Evolutionary conservation across 1,140 invertebrate species (phyloP), one percentile per base, ranked within the genome.

Genomic region (Calliopsis andreniformis): DNA sequence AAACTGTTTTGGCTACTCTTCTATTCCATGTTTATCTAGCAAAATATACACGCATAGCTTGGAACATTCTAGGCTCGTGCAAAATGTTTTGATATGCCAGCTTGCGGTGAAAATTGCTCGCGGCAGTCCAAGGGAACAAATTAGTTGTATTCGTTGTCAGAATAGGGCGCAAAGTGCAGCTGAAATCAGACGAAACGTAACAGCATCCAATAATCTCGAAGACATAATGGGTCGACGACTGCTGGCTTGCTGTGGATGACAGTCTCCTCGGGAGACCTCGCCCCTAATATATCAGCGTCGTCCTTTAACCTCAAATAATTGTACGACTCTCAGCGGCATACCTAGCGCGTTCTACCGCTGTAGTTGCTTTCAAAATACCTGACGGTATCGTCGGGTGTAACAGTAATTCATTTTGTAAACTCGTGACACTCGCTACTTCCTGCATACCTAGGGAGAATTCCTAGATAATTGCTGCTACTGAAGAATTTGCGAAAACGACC

Each of bases 251-350:
- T 83, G 78, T 56, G 45, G 81, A 75, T 83, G 82, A 84, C 82
- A 84, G 73, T 83, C 75, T 84, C 72, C 82, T 80, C 80, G 51
- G 39, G 81, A 80, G 78, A 80, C 64, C 47, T 76, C 58, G 64
- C 55, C 35, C 35, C 63, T 79, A 77, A 84, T 84, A 84, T 83
- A 83, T 84, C 81, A 84, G 80, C 81, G 81, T 83, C 78, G 72
- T 76, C 82, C 80, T 83, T 80, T 83, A 84, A 84, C 82, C 82
- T 80, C 82, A 79, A 84, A 84, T 80, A 84, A 84, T 84, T 84
- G 80, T 83, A 84, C 67, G 77, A 83, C 47, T 55, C 76, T 71
- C 49, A 16, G 28, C n/a, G 49, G 68, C 43, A 47, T 62, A 45
- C 59, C 73, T 58, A 7, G 63, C 35, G 42, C 76, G 30, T 62